Evolutionary conservation across 2,888 invertebrate genomes (phyloP).

Genomic region (Leptinotarsa haldemani): DNA sequence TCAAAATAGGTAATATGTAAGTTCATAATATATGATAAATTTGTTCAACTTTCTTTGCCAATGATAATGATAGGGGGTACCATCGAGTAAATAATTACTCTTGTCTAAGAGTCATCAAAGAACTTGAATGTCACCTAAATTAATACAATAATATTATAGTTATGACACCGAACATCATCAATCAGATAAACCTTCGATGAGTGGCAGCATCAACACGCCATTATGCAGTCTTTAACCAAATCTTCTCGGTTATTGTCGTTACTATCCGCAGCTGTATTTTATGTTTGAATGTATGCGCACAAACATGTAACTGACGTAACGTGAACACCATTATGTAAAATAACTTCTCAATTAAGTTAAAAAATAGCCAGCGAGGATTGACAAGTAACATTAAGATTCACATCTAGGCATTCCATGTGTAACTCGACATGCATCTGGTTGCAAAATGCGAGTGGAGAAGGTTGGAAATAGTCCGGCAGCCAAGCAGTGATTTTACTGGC

Average conservation of each 20-base stretch:
- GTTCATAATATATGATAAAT: too few relatives aligned
- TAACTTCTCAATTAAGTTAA: conserved; percentile 55
- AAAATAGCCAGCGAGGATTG: conserved; percentile 53
- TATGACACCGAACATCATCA: not conserved
- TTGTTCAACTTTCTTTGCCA: too few relatives aligned
- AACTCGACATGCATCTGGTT: conserved; percentile 46
- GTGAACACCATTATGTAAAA: conserved; percentile 54
- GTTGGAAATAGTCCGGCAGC: conserved; percentile 32
- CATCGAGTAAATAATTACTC: not conserved
- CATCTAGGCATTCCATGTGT: conserved; percentile 49
- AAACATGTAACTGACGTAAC: conserved; percentile 44
- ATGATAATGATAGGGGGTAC: too few relatives aligned
- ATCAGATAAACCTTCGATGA: conserved; percentile 14
- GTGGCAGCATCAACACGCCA: conserved; percentile 16
- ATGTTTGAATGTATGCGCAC: conserved; percentile 35
- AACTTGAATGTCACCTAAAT: not conserved
- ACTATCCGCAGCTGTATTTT: conserved; percentile 35
- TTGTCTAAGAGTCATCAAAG: not conserved
- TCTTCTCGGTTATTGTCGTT: conserved; percentile 33
- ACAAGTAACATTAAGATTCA: conserved; percentile 55
- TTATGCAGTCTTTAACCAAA: conserved; percentile 30
- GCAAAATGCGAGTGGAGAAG: conserved; percentile 41
- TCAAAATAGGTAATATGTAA: too few relatives aligned
- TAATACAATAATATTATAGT: not conserved
- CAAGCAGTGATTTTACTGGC: not conserved